phyloP scores from a whole-genome alignment of 2,888 invertebrate species.

The Mythimna ferrago region DNA sequence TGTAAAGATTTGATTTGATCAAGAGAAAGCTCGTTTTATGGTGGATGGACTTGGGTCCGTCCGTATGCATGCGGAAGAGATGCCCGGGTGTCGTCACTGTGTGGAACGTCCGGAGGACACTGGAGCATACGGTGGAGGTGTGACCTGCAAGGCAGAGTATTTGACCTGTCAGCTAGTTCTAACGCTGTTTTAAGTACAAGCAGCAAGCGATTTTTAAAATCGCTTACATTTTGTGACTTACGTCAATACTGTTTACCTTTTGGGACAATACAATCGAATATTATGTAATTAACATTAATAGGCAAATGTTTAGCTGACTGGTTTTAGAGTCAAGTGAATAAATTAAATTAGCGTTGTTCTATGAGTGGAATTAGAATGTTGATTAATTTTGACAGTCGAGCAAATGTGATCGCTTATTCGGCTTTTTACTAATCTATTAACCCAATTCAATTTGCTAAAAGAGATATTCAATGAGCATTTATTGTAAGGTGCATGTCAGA shows the following conservation, averaged over 20 bases:
- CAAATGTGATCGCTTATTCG: constrained; percentile 8
- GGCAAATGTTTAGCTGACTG: constrained; percentile 61
- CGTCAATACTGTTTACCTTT: constrained; percentile 34
- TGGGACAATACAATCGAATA: constrained; percentile 61
- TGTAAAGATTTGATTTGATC: no score
- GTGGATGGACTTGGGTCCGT: no score
- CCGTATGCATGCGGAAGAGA: no score
- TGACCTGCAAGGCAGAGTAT: no score
- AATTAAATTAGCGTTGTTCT: constrained; percentile 46
- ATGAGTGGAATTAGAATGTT: constrained; percentile 21
- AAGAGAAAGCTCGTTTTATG: no score
- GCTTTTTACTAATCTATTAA: not conserved
- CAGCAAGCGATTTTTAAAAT: not conserved
- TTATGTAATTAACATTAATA: constrained; percentile 67
- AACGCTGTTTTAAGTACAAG: not conserved
- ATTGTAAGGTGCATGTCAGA: no score
- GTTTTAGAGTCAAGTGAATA: constrained; percentile 47
- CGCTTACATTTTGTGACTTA: constrained; percentile 35
- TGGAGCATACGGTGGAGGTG: no score
- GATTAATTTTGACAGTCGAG: constrained; percentile 23
- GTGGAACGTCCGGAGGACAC: no score
- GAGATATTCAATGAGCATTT: no score
- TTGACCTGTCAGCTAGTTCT: no score
- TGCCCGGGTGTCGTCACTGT: no score
- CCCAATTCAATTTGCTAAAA: not conserved